A percentile compares a stretch with the other conserved stretches of the same genome.
Conservation (phyloP, 2,797 vertebrate genomes). For the Macrochelys suwanniensis region DNA sequence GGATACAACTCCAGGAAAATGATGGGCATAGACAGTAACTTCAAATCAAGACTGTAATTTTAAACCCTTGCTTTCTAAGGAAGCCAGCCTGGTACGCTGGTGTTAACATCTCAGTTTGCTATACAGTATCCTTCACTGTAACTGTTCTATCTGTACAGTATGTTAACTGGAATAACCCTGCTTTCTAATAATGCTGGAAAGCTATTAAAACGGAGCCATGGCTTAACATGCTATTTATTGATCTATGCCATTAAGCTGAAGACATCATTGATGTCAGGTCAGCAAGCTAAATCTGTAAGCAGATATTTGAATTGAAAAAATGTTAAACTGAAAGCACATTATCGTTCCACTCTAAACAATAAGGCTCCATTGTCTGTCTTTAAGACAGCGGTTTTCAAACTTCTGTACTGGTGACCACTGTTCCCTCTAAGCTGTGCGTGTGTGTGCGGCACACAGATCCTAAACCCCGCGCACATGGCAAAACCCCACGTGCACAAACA, state of each 20-base stretch:
- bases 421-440: too few relatives aligned
- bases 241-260: background rate
- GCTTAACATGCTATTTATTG: background rate
- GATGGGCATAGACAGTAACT: background rate
- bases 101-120: background rate
- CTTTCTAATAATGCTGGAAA: constrained; percentile 1
- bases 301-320: background rate
- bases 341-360: background rate
- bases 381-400: too few relatives aligned
- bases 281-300: background rate
- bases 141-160: background rate
- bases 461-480: too few relatives aligned
- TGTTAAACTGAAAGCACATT: background rate
- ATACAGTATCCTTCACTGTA: background rate
- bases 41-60: background rate
- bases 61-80: background rate
- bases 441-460: too few relatives aligned
- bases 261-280: background rate
- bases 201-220: background rate
- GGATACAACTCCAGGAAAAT: background rate
- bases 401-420: too few relatives aligned
- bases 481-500: too few relatives aligned
- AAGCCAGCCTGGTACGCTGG: background rate
- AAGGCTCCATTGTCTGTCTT: background rate
- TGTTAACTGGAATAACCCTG: background rate